Evolutionary conservation across 2,113 vertebrate species (phyloP), one percentile per base, ranked within the genome.

Genomic region (Sphyrna mokarran): DNA sequence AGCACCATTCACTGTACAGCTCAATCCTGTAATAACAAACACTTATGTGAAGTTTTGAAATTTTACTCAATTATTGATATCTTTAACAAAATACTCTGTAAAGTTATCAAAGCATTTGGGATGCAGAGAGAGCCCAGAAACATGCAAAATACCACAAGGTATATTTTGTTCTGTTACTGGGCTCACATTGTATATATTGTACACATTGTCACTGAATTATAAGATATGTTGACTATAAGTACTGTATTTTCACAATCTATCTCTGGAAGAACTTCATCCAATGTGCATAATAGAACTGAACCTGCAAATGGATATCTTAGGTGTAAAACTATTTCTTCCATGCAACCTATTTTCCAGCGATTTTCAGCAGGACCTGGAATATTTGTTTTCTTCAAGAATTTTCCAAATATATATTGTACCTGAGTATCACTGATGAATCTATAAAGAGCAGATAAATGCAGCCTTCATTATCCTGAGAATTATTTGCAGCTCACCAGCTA

Each of bases 1-100:
- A 37, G 6, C 7, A 37, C 61, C 89, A 93, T 93, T 93, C 61
- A 93, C n/a, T 37, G 33, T 66, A 68, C 89, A 93, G 37, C 18
- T 66, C 61, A 93, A 37, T 93, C 20, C 89, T 93, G 89, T 20
- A 93, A 93, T 37, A 93, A 93, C 63, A 93, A 93, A 66, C 20
- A 37, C 58, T 87, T 54, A 54, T 89, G 22, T 14, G 14, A 14
- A 26, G 61, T 18, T 18, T 66, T 93, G 14, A 37, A 66, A 93
- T 66, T 90, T 90, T 61, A 90, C 26, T 89, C 29, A 48, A 72
- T 43, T 4, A 54, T 54, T 54, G 3, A 54, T 54, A 54, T 54
- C 48, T 54, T 54, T 4, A 54, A 40, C 29, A 63, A 61, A 2
- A 29, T 61, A 13, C 6, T 5, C 20, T 93, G 33, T 80, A 11